Evolutionary conservation across 2,797 vertebrate genomes (phyloP).

Genomic region (Pygocentrus nattereri): DNA sequence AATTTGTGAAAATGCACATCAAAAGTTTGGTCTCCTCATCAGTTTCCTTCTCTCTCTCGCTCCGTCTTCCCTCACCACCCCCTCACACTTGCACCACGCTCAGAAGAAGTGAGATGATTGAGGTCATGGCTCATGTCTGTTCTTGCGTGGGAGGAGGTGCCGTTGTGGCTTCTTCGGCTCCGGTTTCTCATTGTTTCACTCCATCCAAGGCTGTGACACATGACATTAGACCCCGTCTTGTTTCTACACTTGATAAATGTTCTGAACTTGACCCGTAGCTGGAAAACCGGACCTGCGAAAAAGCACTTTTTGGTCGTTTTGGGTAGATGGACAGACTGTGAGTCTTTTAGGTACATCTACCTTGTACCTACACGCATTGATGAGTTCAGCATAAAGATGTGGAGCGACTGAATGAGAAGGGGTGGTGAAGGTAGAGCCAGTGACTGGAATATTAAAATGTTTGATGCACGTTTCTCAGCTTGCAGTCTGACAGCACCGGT

Average conservation of each 20-base stretch:
- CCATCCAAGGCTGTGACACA: not conserved
- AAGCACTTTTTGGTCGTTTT: not conserved
- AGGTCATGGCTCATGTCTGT: not conserved
- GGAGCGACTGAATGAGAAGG: too few species aligned
- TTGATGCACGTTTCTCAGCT: too few species aligned
- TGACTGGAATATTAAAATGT: too few species aligned
- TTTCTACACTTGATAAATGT: not conserved
- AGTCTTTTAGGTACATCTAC: too few species aligned
- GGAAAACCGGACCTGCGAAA: not conserved
- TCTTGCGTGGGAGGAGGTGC: not conserved
- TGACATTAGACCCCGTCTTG: not conserved
- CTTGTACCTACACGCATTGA: too few species aligned
- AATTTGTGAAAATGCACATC: slow-evolving; percentile 12
- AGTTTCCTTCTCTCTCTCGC: not conserved
- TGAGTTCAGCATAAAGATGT: too few species aligned
- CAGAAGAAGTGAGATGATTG: slow-evolving; percentile 5
- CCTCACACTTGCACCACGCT: not conserved
- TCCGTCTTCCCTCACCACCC: not conserved
- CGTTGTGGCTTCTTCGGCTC: not conserved
- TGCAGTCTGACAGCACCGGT: too few species aligned
- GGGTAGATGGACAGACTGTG: too few species aligned
- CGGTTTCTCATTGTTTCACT: not conserved
- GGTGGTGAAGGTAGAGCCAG: too few species aligned
- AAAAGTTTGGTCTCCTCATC: not conserved
- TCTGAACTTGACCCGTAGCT: not conserved